Base-by-base conservation (phyloP, 2,113 vertebrate genomes). In the Tragelaphus scriptus region DNA sequence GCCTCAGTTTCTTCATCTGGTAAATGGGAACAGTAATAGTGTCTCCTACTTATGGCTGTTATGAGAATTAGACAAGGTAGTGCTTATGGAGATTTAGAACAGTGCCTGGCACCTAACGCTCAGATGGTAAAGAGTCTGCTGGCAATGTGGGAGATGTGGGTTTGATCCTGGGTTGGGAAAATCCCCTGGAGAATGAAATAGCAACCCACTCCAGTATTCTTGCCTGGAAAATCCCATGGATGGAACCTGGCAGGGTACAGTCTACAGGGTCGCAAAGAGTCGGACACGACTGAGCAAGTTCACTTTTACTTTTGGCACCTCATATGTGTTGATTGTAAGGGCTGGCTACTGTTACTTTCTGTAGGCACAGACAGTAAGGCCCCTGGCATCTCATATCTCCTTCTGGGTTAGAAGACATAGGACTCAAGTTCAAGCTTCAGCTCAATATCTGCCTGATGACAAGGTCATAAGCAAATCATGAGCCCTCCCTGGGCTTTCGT, bases 91-190 rank as follows among this genome's bases (percentile, higher is more conserved):
- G 49, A 71, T 53, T 32, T 19, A 36, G 49, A 14, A 13, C 44
- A 55, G 40, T 3, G 12, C 17, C 19, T 71, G n/a, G 68, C n/a
- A 71, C n/a, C 17, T 71, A 40, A 71, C 1, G 19, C 68, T 40
- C 68, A 71, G 68, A 71, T 0, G 5, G 68, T 71, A 12, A 65
- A n/a, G 19, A 71, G n/a, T 71, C 65, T 71, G n/a, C 19, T 1
- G 0, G n/a, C 19, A 23, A 19, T 23, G 68, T 0, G 19, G 68
- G n/a, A 71, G n/a, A 40, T 10, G n/a, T 21, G 19, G 10, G 10
- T 71, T 71, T n/a, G 5, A 71, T 71, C 68, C n/a, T 71, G n/a
- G 19, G 68, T 71, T 23, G 68, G 19, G n/a, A 23, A 71, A n/a
- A 71, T 23, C 68, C 68, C n/a, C 17, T 71, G 9, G 68, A 71